Evolutionary conservation across 2,888 invertebrate species (phyloP), one percentile per base, ranked within the genome.

Genomic region (Cybosia mesomella): DNA sequence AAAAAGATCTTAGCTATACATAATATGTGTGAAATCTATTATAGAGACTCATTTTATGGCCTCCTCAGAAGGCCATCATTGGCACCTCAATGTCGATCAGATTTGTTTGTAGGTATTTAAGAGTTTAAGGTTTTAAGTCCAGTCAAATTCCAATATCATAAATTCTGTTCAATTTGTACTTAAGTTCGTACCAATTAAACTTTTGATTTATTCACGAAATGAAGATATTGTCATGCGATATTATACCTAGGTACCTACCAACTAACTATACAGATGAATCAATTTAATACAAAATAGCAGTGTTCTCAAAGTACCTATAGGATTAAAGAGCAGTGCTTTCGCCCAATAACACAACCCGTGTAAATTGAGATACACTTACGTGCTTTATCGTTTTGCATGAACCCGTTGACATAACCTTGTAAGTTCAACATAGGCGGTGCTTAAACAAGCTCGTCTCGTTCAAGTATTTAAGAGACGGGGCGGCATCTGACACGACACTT

Each of bases 381-480:
- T 77, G 65, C 70, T 77, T 75, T 80, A 82, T 76, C 73, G 66
- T 81, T 82, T 79, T 73, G 67, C 58, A 71, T 84, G 84, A 85
- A 85, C 86, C 82, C 85, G 84, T 81, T 86, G 85, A 83, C 83
- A 83, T 85, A 90, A 85, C 90, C 91, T 92, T 91, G 91, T 76
- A 75, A 76, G 82, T 81, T 85, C 77, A 81, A 81, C 84, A 83
- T 82, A 81, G 78, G 74, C 81, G 83, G 78, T 70, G 77, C 66
- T 77, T 72, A 74, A 67, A 67, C 74, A 62, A 65, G 74, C 66
- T 83, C 79, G 81, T 81, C 81, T 79, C 75, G 73, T 75, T 77
- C 80, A 81, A 82, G 84, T 93, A 93, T 93, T 93, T 91, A 93
- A 93, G 89, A 83, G 79, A 77, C 79, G 82, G 74, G 71, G 72